Percentiles rank a stretch among this genome's conserved stretches.
These are phyloP conservation scores for Capitella teleta DNA, from an alignment of 1,140 invertebrate genomes.

Conservation along the genomic window DNA sequence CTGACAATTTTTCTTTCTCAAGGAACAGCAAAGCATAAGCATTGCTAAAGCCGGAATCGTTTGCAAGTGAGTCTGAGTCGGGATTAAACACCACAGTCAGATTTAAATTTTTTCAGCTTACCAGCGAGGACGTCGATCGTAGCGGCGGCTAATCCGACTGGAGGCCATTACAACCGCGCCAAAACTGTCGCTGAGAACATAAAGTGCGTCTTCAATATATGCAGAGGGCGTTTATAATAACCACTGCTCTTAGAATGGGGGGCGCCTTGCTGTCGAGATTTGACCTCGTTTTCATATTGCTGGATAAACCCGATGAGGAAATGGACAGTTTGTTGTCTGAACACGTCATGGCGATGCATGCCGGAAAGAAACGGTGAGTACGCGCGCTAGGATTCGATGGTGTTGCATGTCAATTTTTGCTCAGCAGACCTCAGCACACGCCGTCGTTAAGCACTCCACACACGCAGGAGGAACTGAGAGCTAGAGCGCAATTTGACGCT, in stretches of 20 bases:
- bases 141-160: constrained; percentile 81
- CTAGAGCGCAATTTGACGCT: constrained; percentile 17
- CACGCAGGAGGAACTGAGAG: too few species aligned
- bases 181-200: constrained; percentile 86
- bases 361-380: constrained; percentile 29
- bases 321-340: constrained; percentile 66
- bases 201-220: too few species aligned
- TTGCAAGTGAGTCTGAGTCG: constrained; percentile 25
- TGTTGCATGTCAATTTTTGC: too few species aligned
- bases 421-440: too few species aligned
- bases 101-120: constrained; percentile 53
- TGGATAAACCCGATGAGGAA: constrained; percentile 71
- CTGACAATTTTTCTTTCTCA: constrained; percentile 11
- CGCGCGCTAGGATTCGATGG: too few species aligned
- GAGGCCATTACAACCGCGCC: constrained; percentile 73
- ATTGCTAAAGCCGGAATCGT: constrained; percentile 65
- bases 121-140: constrained; percentile 72
- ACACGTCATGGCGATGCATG: constrained; percentile 68
- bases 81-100: not conserved
- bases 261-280: constrained; percentile 79
- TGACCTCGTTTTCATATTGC: constrained; percentile 80
- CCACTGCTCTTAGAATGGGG: constrained; percentile 49
- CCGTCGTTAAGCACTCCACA: too few species aligned
- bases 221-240: too few species aligned
- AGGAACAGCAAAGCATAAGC: constrained; percentile 79